A percentile compares a stretch with the other conserved stretches of the same genome.
These are phyloP conservation scores for Rattus rattus DNA, from an alignment of 2,113 vertebrate species.

Conservation along the genomic window DNA sequence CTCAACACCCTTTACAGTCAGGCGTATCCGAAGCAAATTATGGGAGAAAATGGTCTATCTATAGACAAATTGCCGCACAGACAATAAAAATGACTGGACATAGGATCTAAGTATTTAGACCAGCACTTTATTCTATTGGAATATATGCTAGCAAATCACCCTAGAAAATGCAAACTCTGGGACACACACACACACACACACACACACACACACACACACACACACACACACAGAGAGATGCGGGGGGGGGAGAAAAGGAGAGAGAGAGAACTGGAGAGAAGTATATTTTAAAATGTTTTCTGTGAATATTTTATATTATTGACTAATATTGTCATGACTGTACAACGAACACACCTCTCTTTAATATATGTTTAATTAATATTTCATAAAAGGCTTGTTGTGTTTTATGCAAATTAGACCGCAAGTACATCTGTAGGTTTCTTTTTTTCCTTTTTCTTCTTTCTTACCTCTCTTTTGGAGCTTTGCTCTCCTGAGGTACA, in stretches of 20 bases:
- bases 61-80: not conserved
- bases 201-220: not conserved
- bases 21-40: conserved; percentile 38
- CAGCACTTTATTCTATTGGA: conserved; percentile 9
- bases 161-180: not conserved
- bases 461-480: conserved; percentile 80
- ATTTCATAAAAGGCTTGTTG: conserved; percentile 70
- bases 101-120: not conserved
- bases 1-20: not conserved
- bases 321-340: conserved; percentile 55
- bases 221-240: not conserved
- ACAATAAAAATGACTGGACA: conserved; percentile 48
- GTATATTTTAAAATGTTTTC: conserved; percentile 64
- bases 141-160: not conserved
- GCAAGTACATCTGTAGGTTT: conserved; percentile 75
- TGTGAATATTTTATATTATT: conserved; percentile 66
- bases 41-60: not conserved
- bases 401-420: conserved; percentile 80
- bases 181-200: not conserved
- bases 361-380: conserved; percentile 78
- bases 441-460: conserved; percentile 73
- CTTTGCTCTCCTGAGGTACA: conserved; percentile 84
- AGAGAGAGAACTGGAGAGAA: not conserved
- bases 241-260: not conserved
- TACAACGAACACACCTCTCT: conserved; percentile 5